Evolutionary conservation across 1,140 invertebrate genomes (phyloP).

Genomic region (Drosophila tristis): DNA sequence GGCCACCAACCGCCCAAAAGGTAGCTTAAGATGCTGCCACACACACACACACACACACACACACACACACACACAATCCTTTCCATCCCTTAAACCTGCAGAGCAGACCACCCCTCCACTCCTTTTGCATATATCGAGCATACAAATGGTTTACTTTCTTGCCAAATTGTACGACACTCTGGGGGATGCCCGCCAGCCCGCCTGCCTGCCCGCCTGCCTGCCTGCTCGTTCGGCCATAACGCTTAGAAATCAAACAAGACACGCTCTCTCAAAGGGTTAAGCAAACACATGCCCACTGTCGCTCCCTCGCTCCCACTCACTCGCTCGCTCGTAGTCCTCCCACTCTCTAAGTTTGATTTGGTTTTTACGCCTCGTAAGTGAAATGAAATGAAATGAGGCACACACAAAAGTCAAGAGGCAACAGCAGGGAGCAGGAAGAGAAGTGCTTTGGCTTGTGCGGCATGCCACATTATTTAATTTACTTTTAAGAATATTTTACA

Average conservation of each 20-base stretch:
- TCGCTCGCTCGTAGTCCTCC: background rate
- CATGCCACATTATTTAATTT: constrained; percentile 81
- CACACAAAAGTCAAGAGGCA: constrained; percentile 27
- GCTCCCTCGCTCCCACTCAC: constrained; percentile 1
- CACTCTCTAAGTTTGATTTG: constrained; percentile 59
- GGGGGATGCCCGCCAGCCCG: constrained; percentile 38
- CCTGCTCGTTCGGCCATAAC: constrained; percentile 60
- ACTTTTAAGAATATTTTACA: constrained; percentile 74
- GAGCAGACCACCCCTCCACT: constrained; percentile 5
- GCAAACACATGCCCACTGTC: constrained; percentile 29
- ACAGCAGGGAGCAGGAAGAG: constrained; percentile 4
- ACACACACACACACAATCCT: constrained; percentile 12
- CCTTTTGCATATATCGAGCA: constrained; percentile 47
- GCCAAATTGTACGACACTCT: constrained; percentile 79
- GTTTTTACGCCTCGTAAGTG: constrained; percentile 80
- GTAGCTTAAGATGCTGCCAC: constrained; percentile 28
- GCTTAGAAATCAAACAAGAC: constrained; percentile 74
- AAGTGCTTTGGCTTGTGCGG: constrained; percentile 61
- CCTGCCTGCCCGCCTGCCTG: too few species aligned
- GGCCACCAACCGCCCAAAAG: constrained; percentile 42
- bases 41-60: constrained; percentile 10
- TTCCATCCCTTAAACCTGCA: constrained; percentile 24
- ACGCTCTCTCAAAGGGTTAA: constrained; percentile 61
- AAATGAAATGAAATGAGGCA: constrained; percentile 76
- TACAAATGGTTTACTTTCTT: constrained; percentile 65